Conservation (phyloP, 1,140 invertebrate species). For the Aporrectodea caliginosa region DNA sequence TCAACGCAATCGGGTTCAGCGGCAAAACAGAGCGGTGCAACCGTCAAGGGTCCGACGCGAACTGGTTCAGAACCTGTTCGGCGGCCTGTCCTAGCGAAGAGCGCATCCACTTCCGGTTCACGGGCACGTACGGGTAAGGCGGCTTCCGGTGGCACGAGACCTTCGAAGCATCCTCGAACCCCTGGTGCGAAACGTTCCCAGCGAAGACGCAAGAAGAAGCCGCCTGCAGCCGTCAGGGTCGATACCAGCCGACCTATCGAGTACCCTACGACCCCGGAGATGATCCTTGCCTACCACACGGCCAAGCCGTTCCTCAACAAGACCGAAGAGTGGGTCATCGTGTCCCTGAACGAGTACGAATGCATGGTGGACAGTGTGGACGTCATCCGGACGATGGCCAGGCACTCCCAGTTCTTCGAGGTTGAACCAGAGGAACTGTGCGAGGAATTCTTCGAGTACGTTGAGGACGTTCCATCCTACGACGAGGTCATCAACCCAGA, state of each 20-base stretch:
- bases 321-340: constrained; percentile 33
- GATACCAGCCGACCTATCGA: not conserved
- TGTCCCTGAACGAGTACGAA: constrained; percentile 33
- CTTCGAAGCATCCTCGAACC: not conserved
- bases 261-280: constrained; percentile 28
- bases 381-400: constrained; percentile 29
- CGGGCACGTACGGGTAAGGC: too few relatives aligned
- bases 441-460: constrained; percentile 37
- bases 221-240: not conserved
- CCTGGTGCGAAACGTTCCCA: not conserved
- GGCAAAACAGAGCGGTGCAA: too few relatives aligned
- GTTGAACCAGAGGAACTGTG: constrained; percentile 29
- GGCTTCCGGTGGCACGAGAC: not conserved
- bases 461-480: constrained; percentile 32
- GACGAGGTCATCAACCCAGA: constrained; percentile 34
- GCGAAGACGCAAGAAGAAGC: not conserved
- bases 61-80: too few relatives aligned
- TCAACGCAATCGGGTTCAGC: too few relatives aligned
- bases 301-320: constrained; percentile 23
- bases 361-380: constrained; percentile 30
- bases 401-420: constrained; percentile 35
- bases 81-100: too few relatives aligned
- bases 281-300: constrained; percentile 33
- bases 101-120: too few relatives aligned
- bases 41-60: too few relatives aligned